Conservation (phyloP, 53 echinoderm and acorn worm genomes). For the Henricia sp. region DNA sequence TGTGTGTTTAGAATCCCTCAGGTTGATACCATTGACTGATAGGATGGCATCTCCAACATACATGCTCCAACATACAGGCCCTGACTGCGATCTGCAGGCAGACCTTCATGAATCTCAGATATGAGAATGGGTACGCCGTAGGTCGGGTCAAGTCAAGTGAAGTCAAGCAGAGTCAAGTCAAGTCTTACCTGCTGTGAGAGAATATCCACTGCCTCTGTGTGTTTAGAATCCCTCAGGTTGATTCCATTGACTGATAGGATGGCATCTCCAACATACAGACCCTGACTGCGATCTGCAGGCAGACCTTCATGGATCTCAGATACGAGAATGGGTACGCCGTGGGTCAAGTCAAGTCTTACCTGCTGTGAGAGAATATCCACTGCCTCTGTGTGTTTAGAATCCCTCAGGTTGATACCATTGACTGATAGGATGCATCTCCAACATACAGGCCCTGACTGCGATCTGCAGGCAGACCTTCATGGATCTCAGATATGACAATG, state of each 20-base stretch:
- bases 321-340: conserved; percentile 93
- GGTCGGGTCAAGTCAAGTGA: no score
- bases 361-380: conserved; percentile 97
- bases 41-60: conserved; percentile 95
- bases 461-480: conserved; percentile 91
- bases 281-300: conserved; percentile 87
- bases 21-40: conserved; percentile 83
- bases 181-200: conserved; percentile 97
- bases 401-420: conserved; percentile 83
- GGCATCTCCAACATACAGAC: conserved; percentile 89
- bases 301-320: conserved; percentile 95
- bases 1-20: conserved; percentile 85
- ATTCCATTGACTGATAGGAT: conserved; percentile 91
- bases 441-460: conserved; percentile 84
- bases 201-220: conserved; percentile 93
- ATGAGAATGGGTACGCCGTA: conserved; percentile 96
- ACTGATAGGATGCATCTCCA: conserved; percentile 93
- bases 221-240: conserved; percentile 78
- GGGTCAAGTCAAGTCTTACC: conserved; percentile 62
- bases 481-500: conserved; percentile 95
- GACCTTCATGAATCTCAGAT: conserved; percentile 94
- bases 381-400: conserved; percentile 91
- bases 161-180: no score
- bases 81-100: conserved; percentile 87
- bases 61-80: conserved; percentile 81